Conservation (phyloP, 2,113 vertebrate species). For the Sitta europaea region DNA sequence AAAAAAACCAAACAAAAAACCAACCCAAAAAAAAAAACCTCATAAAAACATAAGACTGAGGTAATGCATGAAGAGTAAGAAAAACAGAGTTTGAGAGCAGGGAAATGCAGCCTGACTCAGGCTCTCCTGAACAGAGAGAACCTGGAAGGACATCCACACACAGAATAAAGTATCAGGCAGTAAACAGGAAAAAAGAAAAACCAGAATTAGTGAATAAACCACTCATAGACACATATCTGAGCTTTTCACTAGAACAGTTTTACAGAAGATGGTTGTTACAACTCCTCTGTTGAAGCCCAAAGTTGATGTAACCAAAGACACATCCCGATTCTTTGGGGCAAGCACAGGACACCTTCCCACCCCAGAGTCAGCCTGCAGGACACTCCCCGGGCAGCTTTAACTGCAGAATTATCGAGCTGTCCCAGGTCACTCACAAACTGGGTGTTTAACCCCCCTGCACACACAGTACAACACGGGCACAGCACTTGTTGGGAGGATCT, state of each 20-base stretch:
- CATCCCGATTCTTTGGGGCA: background rate
- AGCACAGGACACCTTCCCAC: background rate
- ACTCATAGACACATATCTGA: background rate
- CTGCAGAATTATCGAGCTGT: background rate
- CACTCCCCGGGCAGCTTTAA: background rate
- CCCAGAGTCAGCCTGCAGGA: background rate
- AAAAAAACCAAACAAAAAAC: no score
- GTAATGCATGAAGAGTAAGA: background rate
- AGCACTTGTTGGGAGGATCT: background rate
- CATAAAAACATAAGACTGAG: background rate
- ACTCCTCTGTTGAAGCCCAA: background rate
- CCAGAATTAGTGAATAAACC: background rate
- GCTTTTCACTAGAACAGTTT: background rate
- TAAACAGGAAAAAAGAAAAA: fast-evolving
- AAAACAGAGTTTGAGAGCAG: background rate
- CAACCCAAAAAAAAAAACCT: background rate
- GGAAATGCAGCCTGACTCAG: background rate
- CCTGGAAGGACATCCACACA: background rate
- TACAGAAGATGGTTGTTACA: background rate
- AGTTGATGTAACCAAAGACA: background rate
- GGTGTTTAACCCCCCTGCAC: background rate
- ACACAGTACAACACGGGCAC: background rate
- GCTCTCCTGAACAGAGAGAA: background rate
- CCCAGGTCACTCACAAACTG: background rate
- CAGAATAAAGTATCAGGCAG: background rate